phyloP scores from a whole-genome alignment of 1,140 invertebrate genomes.

The Drosophila insularis region DNA sequence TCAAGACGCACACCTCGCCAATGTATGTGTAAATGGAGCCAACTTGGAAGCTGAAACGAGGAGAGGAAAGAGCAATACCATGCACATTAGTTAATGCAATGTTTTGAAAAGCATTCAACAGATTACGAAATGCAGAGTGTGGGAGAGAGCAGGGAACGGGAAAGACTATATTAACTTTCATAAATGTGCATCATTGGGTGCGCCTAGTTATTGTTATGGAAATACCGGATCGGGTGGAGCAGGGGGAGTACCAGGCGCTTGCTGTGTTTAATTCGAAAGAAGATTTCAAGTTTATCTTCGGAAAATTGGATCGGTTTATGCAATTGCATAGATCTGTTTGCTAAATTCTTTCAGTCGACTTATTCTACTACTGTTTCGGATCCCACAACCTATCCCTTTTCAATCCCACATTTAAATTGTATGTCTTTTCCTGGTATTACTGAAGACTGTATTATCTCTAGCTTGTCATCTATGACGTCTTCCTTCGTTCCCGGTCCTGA shows the following conservation, averaged over 20 bases:
- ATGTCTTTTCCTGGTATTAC: too few species aligned
- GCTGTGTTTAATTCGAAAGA: conserved; percentile 54
- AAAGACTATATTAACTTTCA: conserved; percentile 24
- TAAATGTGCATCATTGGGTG: conserved; percentile 28
- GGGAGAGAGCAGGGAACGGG: not conserved
- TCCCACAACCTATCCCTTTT: too few species aligned
- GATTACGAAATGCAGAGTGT: conserved; percentile 31
- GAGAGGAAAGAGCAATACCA: conserved; percentile 49
- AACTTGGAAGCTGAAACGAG: conserved; percentile 91
- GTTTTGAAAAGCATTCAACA: conserved; percentile 50
- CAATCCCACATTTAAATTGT: too few species aligned
- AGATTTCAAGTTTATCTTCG: conserved; percentile 30
- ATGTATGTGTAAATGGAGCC: conserved; percentile 97
- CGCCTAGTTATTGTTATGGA: conserved; percentile 8
- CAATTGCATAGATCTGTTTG: too few species aligned
- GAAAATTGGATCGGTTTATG: conserved; percentile 21
- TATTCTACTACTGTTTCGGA: too few species aligned
- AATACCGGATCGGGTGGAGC: conserved; percentile 4
- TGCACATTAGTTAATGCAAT: conserved; percentile 43
- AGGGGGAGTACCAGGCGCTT: conserved; percentile 46
- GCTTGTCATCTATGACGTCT: too few species aligned
- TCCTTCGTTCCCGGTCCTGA: too few species aligned
- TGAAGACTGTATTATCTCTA: too few species aligned
- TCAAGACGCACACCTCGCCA: conserved; percentile 95
- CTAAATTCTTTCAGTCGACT: too few species aligned